Evolutionary conservation across 2,888 invertebrate genomes (phyloP), one percentile per base, ranked within the genome.

Genomic region (Papilio elwesi): DNA sequence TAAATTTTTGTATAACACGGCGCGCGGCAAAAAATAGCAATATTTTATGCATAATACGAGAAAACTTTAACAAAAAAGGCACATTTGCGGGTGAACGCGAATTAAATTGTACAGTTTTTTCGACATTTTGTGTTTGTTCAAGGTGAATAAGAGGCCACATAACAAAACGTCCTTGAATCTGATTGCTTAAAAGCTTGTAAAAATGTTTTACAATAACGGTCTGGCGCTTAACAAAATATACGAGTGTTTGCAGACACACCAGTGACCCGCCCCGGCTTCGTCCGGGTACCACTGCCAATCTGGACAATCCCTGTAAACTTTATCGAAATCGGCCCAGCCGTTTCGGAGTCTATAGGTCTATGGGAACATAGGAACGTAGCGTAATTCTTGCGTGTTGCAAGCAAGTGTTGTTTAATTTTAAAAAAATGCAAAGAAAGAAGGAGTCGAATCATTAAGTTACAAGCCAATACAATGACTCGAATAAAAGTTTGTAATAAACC

Each of bases 11-110:
- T 55, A 16, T 64, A 26, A 64, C 12, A 68, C 12, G 12, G 7
- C 65, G 66, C 13, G 43, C 43, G 59, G 15, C 3, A 43, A 62
- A 53, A 66, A 43, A 43, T 55, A 68, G 48, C n/a, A 55, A 36
- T 36, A 47, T 68, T 57, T 67, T 47, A 55, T 55, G 15, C 38
- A 11, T 66, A 43, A 55, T 68, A 48, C 15, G 52, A 51, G 65
- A 36, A n/a, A 70, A 65, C 64, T 57, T 65, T 65, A 65, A 65
- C 55, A 48, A 53, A 70, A 70, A 64, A 70, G 64, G 64, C 49
- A 57, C 49, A 70, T 70, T 70, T 38, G 6, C 47, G 43, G 53
- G n/a, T 57, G 55, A 53, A 53, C 47, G 55, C 70, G 8, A 70
- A 65, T 57, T 65, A 49, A 63, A 65, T 65, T 70, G 38, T 0